Evolutionary conservation across 2,888 invertebrate genomes (phyloP).

Genomic region (Atrina japonica): DNA sequence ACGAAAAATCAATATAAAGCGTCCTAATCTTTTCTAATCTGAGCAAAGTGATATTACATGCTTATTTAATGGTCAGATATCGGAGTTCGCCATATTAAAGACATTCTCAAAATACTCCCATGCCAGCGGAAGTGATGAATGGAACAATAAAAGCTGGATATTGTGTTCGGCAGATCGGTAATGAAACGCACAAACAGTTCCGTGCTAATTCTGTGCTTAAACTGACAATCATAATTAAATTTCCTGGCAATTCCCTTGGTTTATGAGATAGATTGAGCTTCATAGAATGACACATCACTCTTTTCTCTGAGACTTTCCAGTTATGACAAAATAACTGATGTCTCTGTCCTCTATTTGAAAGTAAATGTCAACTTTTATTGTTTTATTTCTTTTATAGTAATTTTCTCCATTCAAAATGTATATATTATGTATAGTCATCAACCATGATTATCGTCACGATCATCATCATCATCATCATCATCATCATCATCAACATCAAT

Average conservation of each 20-base stretch:
- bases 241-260: constrained; percentile 40
- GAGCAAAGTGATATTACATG: constrained; percentile 28
- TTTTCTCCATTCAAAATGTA: too few species aligned
- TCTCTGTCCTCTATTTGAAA: too few species aligned
- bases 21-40: constrained; percentile 18
- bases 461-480: too few species aligned
- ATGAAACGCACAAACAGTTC: constrained; percentile 45
- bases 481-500: too few species aligned
- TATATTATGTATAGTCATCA: too few species aligned
- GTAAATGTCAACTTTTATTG: too few species aligned
- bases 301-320: not conserved
- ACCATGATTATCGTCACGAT: too few species aligned
- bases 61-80: constrained; percentile 26
- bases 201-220: constrained; percentile 42
- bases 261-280: constrained; percentile 41
- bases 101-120: not conserved
- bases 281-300: constrained; percentile 31
- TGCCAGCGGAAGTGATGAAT: constrained; percentile 36
- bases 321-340: too few species aligned
- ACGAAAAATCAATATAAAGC: constrained; percentile 20
- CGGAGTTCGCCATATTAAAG: constrained; percentile 13
- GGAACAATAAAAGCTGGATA: constrained; percentile 40
- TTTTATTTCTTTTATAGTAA: too few species aligned
- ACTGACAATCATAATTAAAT: constrained; percentile 49
- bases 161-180: constrained; percentile 31